phyloP scores from a whole-genome alignment of 2,113 vertebrate species.

The Sigmodon hispidus region DNA sequence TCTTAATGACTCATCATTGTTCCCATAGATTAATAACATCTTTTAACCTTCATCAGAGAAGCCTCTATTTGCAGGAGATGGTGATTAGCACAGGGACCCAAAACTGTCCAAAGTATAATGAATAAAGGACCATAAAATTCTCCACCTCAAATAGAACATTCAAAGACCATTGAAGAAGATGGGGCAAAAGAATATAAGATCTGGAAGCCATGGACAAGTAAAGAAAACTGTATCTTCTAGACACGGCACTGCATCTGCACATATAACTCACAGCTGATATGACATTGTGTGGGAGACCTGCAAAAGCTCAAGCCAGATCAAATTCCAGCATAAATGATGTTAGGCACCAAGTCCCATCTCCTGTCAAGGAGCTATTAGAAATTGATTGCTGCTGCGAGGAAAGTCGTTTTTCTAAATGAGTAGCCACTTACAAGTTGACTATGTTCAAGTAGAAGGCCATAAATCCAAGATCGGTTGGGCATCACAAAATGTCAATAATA shows the following conservation, averaged over 20 bases:
- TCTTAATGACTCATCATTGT: neutral
- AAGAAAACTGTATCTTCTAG: neutral
- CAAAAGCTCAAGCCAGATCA: neutral
- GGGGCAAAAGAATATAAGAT: neutral
- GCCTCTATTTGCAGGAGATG: neutral
- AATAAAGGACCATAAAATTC: neutral
- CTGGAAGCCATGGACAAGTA: neutral
- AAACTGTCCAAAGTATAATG: neutral
- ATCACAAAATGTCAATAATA: neutral
- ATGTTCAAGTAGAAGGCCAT: neutral
- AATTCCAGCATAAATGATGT: too few species aligned
- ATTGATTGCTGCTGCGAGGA: neutral
- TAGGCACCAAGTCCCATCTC: neutral
- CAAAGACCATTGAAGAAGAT: neutral
- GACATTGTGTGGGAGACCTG: neutral
- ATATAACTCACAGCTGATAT: neutral
- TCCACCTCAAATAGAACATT: neutral
- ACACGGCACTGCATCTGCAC: neutral
- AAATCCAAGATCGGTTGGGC: neutral
- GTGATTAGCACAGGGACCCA: neutral
- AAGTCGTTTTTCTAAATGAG: too few species aligned
- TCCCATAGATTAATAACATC: neutral
- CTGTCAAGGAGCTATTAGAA: neutral
- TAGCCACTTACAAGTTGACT: neutral
- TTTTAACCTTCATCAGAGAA: neutral